These are phyloP conservation scores for Bubo blakistoni DNA, from an alignment of 2,113 vertebrate species.

Conservation along the genomic window DNA sequence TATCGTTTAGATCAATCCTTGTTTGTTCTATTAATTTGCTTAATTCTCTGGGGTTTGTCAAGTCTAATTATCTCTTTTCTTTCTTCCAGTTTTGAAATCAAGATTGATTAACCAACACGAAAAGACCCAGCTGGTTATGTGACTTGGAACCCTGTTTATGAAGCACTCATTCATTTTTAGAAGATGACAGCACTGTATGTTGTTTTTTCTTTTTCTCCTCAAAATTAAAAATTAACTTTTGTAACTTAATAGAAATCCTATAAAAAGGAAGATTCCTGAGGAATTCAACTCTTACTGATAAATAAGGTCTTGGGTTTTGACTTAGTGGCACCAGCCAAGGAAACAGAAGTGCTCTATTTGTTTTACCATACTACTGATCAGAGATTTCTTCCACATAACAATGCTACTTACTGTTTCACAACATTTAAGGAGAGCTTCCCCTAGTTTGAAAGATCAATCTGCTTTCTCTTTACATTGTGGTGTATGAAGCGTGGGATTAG, in stretches of 20 bases:
- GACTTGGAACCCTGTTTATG: conserved; percentile 28
- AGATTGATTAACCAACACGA: conserved; percentile 22
- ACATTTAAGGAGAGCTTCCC: not conserved
- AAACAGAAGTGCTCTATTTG: not conserved
- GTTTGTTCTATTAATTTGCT: conserved; percentile 50
- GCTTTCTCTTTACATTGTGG: not conserved
- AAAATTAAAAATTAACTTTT: not conserved
- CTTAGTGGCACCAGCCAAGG: not conserved
- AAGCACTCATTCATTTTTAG: not conserved
- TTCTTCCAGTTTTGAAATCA: conserved; percentile 50
- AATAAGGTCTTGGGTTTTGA: not conserved
- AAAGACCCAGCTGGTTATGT: conserved; percentile 39
- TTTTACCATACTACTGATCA: not conserved
- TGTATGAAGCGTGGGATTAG: not conserved
- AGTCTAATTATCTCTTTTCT: conserved; percentile 25
- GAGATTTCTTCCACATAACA: not conserved
- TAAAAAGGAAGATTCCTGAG: not conserved
- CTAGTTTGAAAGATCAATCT: not conserved
- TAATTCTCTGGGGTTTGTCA: conserved; percentile 38
- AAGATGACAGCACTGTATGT: conserved; percentile 34
- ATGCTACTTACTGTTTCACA: not conserved
- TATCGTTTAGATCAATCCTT: not conserved
- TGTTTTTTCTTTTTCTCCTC: not conserved
- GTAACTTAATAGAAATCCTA: not conserved
- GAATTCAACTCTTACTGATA: not conserved